Evolutionary conservation across 2,113 vertebrate genomes (phyloP), one percentile per base, ranked within the genome.

Genomic region (Tor tambroides): DNA sequence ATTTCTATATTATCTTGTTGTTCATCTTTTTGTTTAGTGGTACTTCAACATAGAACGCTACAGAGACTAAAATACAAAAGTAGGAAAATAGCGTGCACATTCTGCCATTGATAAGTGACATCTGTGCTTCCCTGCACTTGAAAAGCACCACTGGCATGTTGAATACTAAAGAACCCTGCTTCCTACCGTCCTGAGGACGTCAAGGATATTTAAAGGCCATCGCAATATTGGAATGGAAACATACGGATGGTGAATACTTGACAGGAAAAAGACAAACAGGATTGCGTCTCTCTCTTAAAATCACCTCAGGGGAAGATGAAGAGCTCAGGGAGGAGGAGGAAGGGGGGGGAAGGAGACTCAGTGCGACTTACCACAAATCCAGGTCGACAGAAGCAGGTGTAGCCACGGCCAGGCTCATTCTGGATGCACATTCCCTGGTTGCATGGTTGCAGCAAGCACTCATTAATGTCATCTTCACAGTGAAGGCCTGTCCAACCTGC

Each of bases 401-500:
- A 97, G 93, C 96, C 96, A 54, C 94, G 94, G 92, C 94, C 91
- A 5, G 96, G 95, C 87, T 95, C 93, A 30, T 96, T 96, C 94
- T 97, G 96, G 87, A 96, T 93, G 91, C 96, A 97, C 91, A 97
- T 95, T 63, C 96, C 97, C 90, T 97, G 94, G 93, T 95, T 93
- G 92, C 97, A 97, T 76, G 96, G 96, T 88, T 93, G 95, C 78
- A 95, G 95, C 91, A 95, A 91, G 93, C 97, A 97, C 92, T 97
- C 97, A 92, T 97, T 95, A 93, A 96, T 94, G 94, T 97, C 96
- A 92, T 96, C 0, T 89, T 97, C 95, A 92, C 97, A 97, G 84
- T 94, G 94, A 90, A 96, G 92, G 83, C 96, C 96, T 95, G 95
- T 96, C 96, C 96, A 97, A 91, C 96, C 96, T 98, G 94, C 91